Evolutionary conservation across 2,797 vertebrate genomes (phyloP).

Genomic region (Eupleurogrammus muticus): DNA sequence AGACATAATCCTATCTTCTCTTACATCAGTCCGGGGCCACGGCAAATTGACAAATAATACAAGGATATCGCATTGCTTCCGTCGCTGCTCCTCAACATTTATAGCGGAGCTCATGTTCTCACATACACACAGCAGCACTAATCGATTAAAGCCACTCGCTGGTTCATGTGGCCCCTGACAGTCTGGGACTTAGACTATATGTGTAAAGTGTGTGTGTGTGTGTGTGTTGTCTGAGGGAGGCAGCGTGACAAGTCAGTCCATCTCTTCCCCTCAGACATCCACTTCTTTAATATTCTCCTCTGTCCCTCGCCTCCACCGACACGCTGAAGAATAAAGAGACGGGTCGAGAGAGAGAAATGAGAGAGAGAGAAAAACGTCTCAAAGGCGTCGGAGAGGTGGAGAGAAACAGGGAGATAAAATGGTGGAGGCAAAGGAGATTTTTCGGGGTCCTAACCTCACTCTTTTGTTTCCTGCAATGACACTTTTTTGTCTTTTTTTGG

Average conservation of each 20-base stretch:
- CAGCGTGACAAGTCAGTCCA: slow-evolving; percentile 33
- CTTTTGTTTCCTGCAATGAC: no score
- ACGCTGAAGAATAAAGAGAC: slow-evolving; percentile 55
- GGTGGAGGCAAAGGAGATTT: not conserved
- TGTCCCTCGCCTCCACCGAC: slow-evolving; percentile 34
- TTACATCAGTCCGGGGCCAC: slow-evolving; percentile 52
- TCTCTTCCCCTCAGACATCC: slow-evolving; percentile 34
- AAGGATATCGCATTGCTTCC: slow-evolving; percentile 75
- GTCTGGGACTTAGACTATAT: slow-evolving; percentile 21
- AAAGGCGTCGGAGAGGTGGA: slow-evolving; percentile 18
- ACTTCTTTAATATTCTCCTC: slow-evolving; percentile 61
- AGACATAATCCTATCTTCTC: slow-evolving; percentile 75
- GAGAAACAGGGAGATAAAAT: slow-evolving; percentile 6
- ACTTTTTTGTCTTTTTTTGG: no score
- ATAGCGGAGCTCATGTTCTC: slow-evolving; percentile 18
- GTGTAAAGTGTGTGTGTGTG: no score
- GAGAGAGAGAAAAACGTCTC: slow-evolving; percentile 46
- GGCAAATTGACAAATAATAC: slow-evolving; percentile 81
- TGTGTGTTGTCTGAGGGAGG: slow-evolving; percentile 9
- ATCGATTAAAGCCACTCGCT: slow-evolving; percentile 66
- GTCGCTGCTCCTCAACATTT: slow-evolving; percentile 54
- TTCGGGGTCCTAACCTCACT: no score
- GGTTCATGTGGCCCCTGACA: slow-evolving; percentile 40
- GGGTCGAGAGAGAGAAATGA: slow-evolving; percentile 47
- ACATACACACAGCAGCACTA: slow-evolving; percentile 38